phyloP scores from a whole-genome alignment of 2,888 invertebrate genomes.

The Eudemis profundana region DNA sequence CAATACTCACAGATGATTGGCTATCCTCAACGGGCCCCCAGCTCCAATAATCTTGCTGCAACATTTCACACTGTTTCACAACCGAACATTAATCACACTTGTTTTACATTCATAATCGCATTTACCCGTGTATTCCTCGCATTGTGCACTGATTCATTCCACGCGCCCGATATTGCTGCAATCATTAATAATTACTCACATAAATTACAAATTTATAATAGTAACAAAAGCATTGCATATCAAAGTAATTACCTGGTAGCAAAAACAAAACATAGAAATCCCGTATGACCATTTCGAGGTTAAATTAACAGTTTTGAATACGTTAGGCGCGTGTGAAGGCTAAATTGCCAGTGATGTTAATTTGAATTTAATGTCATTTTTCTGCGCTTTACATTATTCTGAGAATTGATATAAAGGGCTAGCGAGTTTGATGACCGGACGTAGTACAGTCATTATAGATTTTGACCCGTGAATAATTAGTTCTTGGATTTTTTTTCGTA shows the following conservation, averaged over 20 bases:
- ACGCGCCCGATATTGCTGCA: slow-evolving; percentile 9
- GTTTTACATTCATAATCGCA: slow-evolving; percentile 8
- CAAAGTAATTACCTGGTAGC: slow-evolving; percentile 15
- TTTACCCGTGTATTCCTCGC: slow-evolving; percentile 9
- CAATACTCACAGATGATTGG: slow-evolving; percentile 6
- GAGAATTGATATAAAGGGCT: too few species aligned
- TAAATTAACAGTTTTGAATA: slow-evolving; percentile 1
- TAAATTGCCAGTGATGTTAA: slow-evolving; percentile 9
- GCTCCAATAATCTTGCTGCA: slow-evolving; percentile 31
- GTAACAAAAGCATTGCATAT: slow-evolving; percentile 1
- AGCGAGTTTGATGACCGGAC: background rate
- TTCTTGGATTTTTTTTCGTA: too few species aligned
- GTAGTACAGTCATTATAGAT: too few species aligned
- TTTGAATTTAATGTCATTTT: slow-evolving; percentile 13
- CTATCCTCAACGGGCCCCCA: slow-evolving; percentile 26
- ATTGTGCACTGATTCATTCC: slow-evolving; percentile 1
- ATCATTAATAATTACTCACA: slow-evolving; percentile 17
- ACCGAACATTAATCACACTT: background rate
- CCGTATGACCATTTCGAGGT: background rate
- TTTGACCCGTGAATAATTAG: too few species aligned
- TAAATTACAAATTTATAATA: slow-evolving; percentile 14
- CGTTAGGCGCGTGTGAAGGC: background rate
- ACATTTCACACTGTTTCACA: background rate
- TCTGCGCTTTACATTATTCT: too few species aligned
- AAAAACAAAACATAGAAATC: slow-evolving; percentile 3